Conservation (phyloP, 2,113 vertebrate species). For the Protobothrops flavoviridis region DNA sequence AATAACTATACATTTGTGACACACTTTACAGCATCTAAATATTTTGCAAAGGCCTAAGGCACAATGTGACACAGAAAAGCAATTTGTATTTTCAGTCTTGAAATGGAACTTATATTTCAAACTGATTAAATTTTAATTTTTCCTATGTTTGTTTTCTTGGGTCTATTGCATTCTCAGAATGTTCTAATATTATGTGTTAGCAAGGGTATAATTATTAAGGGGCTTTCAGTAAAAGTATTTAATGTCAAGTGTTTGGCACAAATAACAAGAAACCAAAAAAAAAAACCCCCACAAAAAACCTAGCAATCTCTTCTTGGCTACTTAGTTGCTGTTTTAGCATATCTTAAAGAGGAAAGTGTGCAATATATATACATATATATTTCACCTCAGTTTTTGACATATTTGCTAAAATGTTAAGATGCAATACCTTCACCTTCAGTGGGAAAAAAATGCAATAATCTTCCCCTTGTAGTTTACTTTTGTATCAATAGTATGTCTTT, state of each 20-base stretch:
- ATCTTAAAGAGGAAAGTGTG: constrained; percentile 68
- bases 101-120: constrained; percentile 27
- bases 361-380: constrained; percentile 60
- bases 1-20: constrained; percentile 51
- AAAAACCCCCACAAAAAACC: neutral
- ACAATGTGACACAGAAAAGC: constrained; percentile 12
- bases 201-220: constrained; percentile 43
- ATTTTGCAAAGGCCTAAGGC: constrained; percentile 35
- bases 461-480: constrained; percentile 61
- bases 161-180: constrained; percentile 52
- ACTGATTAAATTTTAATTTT: constrained; percentile 43
- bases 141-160: constrained; percentile 49
- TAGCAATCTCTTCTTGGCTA: constrained; percentile 45
- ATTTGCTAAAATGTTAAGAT: constrained; percentile 66
- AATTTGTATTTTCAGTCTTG: constrained; percentile 20
- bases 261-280: constrained; percentile 8
- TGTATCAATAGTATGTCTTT: constrained; percentile 54
- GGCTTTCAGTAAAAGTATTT: constrained; percentile 35
- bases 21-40: constrained; percentile 47
- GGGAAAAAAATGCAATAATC: constrained; percentile 54
- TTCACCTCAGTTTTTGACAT: constrained; percentile 66
- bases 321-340: constrained; percentile 56
- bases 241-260: constrained; percentile 36
- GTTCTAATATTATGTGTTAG: constrained; percentile 39
- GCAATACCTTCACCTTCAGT: constrained; percentile 65